phyloP scores from a whole-genome alignment of 1,140 invertebrate species.

The Lepidurus arcticus region DNA sequence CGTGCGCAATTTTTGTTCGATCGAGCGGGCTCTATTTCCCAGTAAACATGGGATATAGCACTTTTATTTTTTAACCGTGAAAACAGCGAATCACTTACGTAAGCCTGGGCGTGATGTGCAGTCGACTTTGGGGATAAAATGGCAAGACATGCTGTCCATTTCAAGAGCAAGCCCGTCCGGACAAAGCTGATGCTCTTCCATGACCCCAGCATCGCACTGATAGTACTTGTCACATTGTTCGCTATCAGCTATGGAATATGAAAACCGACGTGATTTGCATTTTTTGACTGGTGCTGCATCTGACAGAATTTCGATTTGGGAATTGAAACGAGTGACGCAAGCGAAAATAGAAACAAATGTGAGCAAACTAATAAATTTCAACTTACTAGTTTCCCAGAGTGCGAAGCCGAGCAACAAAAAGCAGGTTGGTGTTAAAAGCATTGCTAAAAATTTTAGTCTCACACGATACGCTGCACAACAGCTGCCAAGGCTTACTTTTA shows the following conservation, averaged over 20 bases:
- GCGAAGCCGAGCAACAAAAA: neutral
- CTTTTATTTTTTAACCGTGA: neutral
- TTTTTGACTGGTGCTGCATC: neutral
- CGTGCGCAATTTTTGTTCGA: constrained; percentile 26
- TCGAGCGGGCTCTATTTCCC: constrained; percentile 13
- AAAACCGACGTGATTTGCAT: constrained; percentile 28
- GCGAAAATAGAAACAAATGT: neutral
- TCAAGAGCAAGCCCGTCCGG: constrained; percentile 30
- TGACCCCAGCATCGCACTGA: constrained; percentile 43
- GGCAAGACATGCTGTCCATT: constrained; percentile 29
- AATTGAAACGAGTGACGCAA: neutral
- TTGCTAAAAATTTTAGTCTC: neutral
- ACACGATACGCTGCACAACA: too few species aligned
- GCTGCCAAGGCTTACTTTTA: too few species aligned
- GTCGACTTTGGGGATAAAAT: constrained; percentile 28
- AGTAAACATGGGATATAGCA: neutral
- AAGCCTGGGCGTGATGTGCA: constrained; percentile 20
- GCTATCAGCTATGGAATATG: constrained; percentile 42
- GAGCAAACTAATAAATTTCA: neutral
- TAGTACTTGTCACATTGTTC: constrained; percentile 47
- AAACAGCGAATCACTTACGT: constrained; percentile 24
- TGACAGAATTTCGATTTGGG: neutral
- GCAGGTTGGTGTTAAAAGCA: neutral
- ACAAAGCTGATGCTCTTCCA: constrained; percentile 40
- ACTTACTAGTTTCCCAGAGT: constrained; percentile 3